Evolutionary conservation across 2,797 vertebrate genomes (phyloP).

Genomic region (Sebastiscus albofasciatus): DNA sequence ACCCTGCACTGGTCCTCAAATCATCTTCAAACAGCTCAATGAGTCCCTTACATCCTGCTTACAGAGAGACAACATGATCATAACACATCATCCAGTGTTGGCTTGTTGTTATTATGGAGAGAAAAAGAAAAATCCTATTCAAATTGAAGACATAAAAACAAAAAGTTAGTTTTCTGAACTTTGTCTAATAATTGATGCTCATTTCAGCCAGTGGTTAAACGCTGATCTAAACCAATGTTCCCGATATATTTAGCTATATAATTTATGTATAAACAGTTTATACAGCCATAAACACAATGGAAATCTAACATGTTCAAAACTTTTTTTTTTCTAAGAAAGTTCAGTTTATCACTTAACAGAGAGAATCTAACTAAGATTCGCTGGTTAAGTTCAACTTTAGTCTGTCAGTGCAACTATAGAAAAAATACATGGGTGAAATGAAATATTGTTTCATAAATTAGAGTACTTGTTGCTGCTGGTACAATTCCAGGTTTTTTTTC

Average conservation of each 20-base stretch:
- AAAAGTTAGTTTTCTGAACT: neutral
- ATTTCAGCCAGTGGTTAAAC: neutral
- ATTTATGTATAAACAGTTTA: too few relatives aligned
- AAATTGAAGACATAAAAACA: neutral
- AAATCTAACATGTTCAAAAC: neutral
- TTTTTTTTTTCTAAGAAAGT: neutral
- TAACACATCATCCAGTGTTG: neutral
- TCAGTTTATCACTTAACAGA: neutral
- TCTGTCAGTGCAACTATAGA: too few relatives aligned
- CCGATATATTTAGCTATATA: neutral
- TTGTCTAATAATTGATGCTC: neutral
- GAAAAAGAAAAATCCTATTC: neutral
- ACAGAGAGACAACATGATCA: neutral
- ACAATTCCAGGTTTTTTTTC: too few relatives aligned
- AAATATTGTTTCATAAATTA: too few relatives aligned
- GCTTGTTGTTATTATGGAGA: neutral
- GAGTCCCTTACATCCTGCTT: neutral
- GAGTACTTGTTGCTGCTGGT: too few relatives aligned
- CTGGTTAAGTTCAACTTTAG: too few relatives aligned
- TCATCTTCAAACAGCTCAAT: neutral
- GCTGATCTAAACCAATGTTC: neutral
- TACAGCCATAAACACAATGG: neutral
- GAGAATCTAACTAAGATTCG: too few relatives aligned
- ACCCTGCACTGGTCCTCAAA: neutral
- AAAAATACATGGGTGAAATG: too few relatives aligned